Evolutionary conservation across 1,140 invertebrate genomes (phyloP).

Genomic region (Pseudomyrmex flavicornis): DNA sequence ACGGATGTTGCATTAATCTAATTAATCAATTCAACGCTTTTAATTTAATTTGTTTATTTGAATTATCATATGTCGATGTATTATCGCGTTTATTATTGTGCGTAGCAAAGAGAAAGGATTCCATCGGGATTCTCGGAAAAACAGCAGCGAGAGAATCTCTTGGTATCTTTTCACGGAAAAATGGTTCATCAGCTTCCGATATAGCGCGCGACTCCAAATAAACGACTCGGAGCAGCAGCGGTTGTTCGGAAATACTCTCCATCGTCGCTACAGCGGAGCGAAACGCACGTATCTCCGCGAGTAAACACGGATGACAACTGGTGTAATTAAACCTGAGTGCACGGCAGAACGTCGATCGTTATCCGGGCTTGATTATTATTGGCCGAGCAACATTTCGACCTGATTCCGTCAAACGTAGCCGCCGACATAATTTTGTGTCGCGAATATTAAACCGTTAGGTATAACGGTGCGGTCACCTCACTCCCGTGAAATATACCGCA

Average conservation of each 20-base stretch:
- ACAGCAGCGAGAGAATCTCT: constrained; percentile 13
- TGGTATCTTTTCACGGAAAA: constrained; percentile 38
- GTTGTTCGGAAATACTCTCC: constrained; percentile 54
- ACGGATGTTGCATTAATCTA: not conserved
- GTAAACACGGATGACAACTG: constrained; percentile 73
- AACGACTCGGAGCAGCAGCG: not conserved
- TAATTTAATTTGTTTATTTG: constrained; percentile 24
- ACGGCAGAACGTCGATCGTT: constrained; percentile 69
- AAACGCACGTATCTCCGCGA: constrained; percentile 64
- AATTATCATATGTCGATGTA: constrained; percentile 26
- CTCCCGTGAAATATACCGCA: constrained; percentile 53
- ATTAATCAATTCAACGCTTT: constrained; percentile 47
- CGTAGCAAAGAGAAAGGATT: not conserved
- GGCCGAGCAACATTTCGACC: constrained; percentile 70
- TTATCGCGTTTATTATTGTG: constrained; percentile 34
- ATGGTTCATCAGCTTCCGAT: constrained; percentile 48
- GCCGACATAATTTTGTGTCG: constrained; percentile 71
- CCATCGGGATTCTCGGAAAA: constrained; percentile 17
- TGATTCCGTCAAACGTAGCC: constrained; percentile 68
- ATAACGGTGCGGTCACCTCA: constrained; percentile 64
- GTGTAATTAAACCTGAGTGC: constrained; percentile 75
- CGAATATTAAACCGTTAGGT: constrained; percentile 74
- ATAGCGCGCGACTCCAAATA: constrained; percentile 33
- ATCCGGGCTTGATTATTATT: constrained; percentile 72
- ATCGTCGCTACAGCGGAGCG: constrained; percentile 3